These are phyloP conservation scores for Augochlora pura DNA, from an alignment of 1,140 invertebrate genomes.

Conservation along the genomic window DNA sequence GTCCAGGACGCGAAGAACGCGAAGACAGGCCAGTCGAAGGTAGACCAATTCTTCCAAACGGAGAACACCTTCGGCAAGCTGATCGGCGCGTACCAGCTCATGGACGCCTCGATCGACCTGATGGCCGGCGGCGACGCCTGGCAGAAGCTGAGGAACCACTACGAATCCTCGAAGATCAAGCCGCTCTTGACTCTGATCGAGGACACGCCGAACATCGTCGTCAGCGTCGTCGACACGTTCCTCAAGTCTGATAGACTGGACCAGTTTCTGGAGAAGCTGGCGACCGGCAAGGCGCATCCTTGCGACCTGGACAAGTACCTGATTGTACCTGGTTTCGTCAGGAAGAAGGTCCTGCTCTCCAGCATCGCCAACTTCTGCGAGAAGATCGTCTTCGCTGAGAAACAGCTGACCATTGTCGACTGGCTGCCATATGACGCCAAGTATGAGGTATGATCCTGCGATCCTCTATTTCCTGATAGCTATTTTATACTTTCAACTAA, in stretches of 20 bases:
- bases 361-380: constrained; percentile 73
- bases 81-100: constrained; percentile 51
- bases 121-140: constrained; percentile 70
- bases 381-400: constrained; percentile 57
- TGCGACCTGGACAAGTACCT: constrained; percentile 74
- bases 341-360: constrained; percentile 68
- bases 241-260: constrained; percentile 69
- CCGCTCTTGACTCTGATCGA: constrained; percentile 69
- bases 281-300: constrained; percentile 60
- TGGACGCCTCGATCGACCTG: constrained; percentile 60
- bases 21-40: neutral
- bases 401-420: constrained; percentile 50
- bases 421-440: constrained; percentile 60
- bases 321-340: constrained; percentile 70
- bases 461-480: neutral
- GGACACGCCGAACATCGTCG: constrained; percentile 71
- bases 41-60: neutral
- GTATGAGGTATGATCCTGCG: constrained; percentile 44
- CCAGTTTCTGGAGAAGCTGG: constrained; percentile 64
- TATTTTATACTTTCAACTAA: no score
- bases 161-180: constrained; percentile 68
- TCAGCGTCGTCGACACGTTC: constrained; percentile 72
- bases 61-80: neutral
- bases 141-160: constrained; percentile 66
- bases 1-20: neutral